These are phyloP conservation scores for Thripadectes ignobilis DNA, from an alignment of 2,797 vertebrate genomes.

Conservation along the genomic window DNA sequence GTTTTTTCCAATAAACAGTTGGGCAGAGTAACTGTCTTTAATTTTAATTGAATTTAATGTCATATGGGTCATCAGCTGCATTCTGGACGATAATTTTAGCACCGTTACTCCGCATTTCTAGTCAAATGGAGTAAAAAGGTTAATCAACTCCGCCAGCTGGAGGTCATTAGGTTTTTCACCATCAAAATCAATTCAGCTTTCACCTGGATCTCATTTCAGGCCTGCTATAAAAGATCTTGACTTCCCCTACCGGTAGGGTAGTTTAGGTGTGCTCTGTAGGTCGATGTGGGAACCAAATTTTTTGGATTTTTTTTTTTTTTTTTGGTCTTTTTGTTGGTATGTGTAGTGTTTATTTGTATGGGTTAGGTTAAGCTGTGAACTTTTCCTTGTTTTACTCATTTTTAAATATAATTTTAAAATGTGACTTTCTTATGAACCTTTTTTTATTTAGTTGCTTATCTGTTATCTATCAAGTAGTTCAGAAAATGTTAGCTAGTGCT, in stretches of 20 bases:
- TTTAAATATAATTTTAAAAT: fast-evolving
- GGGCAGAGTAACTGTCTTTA: background rate
- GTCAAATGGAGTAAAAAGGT: background rate
- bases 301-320: too few species aligned
- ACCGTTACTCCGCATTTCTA: background rate
- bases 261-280: fast-evolving
- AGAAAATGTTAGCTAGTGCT: fast-evolving
- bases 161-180: background rate
- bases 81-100: background rate
- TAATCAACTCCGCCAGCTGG: background rate
- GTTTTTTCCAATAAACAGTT: background rate
- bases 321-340: fast-evolving
- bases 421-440: fast-evolving
- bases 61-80: background rate
- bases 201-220: background rate
- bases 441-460: fast-evolving
- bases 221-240: background rate
- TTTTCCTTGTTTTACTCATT: fast-evolving
- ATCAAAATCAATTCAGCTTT: background rate
- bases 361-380: fast-evolving
- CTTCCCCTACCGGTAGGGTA: fast-evolving
- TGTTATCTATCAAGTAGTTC: fast-evolving
- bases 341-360: fast-evolving
- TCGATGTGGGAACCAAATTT: too few species aligned
- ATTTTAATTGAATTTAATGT: background rate